A percentile compares a stretch with the other conserved stretches of the same genome.
Conservation (phyloP, 2,797 vertebrate species). For the Pangasius sanitwongsei region DNA sequence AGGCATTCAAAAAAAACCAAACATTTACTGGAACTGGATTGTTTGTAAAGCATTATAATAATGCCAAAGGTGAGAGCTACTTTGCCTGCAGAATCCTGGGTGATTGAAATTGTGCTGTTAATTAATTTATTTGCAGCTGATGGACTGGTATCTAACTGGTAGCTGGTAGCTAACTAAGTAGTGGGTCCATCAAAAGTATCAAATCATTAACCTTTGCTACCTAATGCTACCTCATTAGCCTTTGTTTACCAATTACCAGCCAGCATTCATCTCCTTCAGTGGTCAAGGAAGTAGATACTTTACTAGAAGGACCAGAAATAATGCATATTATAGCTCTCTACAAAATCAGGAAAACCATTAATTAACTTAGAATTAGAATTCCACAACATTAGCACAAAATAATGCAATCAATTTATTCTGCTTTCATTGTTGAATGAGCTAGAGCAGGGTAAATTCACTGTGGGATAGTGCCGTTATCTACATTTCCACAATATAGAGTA, state of each 20-base stretch:
- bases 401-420: neutral
- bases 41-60: slow-evolving; percentile 68
- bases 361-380: neutral
- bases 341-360: neutral
- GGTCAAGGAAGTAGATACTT: neutral
- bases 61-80: slow-evolving; percentile 72
- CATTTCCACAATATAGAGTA: too few species aligned
- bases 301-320: neutral
- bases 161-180: too few species aligned
- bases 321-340: neutral
- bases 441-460: neutral
- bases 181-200: neutral
- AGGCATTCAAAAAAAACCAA: neutral
- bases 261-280: neutral
- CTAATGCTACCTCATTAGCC: neutral
- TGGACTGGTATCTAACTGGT: too few species aligned
- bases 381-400: neutral
- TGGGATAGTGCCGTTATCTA: neutral
- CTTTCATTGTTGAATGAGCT: neutral
- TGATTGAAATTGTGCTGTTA: neutral
- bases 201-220: neutral
- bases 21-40: slow-evolving; percentile 27
- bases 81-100: slow-evolving; percentile 55
- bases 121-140: neutral
- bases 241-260: neutral